These are phyloP conservation scores for Limnephilus marmoratus DNA, from an alignment of 2,888 invertebrate species.

Conservation along the genomic window DNA sequence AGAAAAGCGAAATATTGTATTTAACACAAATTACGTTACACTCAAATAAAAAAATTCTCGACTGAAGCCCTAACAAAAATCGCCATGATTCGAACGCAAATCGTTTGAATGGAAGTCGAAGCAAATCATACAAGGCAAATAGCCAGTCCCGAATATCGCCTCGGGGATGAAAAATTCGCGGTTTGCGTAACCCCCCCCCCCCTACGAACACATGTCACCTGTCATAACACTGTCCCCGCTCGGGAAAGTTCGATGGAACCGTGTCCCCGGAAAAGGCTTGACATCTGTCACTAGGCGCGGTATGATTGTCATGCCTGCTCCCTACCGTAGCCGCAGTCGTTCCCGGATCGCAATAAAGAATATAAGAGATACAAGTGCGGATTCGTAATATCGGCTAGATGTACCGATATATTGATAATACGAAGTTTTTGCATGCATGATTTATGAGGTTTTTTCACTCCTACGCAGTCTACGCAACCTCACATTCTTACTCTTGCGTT, in stretches of 20 bases:
- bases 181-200: conserved; percentile 44
- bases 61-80: neutral
- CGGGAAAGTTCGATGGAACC: conserved; percentile 49
- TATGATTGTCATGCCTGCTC: conserved; percentile 52
- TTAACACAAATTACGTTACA: no score
- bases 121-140: conserved; percentile 48
- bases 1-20: neutral
- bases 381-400: conserved; percentile 18
- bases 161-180: conserved; percentile 38
- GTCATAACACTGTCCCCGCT: conserved; percentile 55
- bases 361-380: conserved; percentile 7
- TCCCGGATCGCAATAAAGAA: neutral
- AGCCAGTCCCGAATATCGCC: conserved; percentile 52
- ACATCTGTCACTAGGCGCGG: conserved; percentile 59
- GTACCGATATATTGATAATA: conserved; percentile 36
- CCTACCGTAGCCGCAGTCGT: neutral
- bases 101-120: conserved; percentile 16
- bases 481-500: neutral
- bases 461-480: neutral
- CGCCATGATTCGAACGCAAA: neutral
- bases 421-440: conserved; percentile 17
- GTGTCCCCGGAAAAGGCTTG: conserved; percentile 55
- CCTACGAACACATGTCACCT: conserved; percentile 62
- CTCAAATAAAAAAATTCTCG: neutral
- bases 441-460: conserved; percentile 31